phyloP scores from a whole-genome alignment of 2,113 vertebrate species.

The Pavo muticus region DNA sequence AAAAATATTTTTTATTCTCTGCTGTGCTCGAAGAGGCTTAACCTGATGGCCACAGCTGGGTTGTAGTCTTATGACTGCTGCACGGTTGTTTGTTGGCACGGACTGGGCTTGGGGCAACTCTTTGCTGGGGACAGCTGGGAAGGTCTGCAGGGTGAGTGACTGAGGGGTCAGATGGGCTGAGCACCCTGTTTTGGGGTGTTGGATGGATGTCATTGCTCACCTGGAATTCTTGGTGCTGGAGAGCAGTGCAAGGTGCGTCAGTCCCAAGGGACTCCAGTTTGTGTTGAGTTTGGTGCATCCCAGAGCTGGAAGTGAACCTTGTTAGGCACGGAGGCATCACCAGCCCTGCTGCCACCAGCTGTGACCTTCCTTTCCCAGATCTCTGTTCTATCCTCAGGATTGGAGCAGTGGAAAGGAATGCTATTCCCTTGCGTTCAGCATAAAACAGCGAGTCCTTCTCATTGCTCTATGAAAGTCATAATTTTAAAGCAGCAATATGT shows the following conservation, averaged over 20 bases:
- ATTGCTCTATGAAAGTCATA: background rate
- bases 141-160: background rate
- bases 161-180: background rate
- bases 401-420: background rate
- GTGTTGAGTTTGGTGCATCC: background rate
- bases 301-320: background rate
- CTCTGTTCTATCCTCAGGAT: background rate
- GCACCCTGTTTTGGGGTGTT: background rate
- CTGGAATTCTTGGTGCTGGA: rapidly evolving
- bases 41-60: background rate
- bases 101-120: background rate
- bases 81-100: background rate
- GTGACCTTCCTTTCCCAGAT: background rate
- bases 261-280: background rate
- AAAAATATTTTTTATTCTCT: background rate
- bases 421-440: background rate
- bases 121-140: background rate
- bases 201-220: rapidly evolving
- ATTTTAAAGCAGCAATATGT: conserved; percentile 8
- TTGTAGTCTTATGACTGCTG: background rate
- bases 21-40: background rate
- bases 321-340: background rate
- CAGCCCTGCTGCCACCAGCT: background rate
- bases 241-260: rapidly evolving
- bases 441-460: background rate